A percentile compares a stretch with the other conserved stretches of the same genome.
Evolutionary conservation across 2,888 invertebrate species (phyloP).

Genomic region (Osmoderma eremita): DNA sequence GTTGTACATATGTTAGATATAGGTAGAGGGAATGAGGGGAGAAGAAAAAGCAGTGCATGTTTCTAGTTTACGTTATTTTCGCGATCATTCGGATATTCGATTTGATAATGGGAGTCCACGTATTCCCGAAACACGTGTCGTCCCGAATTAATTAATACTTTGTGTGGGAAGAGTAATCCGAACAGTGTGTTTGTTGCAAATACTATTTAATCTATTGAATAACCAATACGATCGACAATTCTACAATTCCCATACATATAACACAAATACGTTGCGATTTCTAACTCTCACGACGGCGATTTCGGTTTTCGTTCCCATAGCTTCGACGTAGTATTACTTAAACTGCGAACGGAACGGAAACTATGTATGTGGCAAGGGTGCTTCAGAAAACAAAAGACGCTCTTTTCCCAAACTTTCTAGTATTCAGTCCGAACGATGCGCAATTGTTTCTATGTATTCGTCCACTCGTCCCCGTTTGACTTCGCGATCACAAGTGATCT

Average conservation of each 20-base stretch:
- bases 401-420: slow-evolving; percentile 35
- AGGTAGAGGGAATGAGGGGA: too few species aligned
- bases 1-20: too few species aligned
- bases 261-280: too few species aligned
- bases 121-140: too few species aligned
- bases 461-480: slow-evolving; percentile 7
- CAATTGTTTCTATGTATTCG: too few species aligned
- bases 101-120: too few species aligned
- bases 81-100: too few species aligned
- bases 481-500: slow-evolving; percentile 17
- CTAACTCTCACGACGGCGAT: slow-evolving; percentile 4
- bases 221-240: too few species aligned
- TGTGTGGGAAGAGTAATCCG: too few species aligned
- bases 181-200: neutral
- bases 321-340: neutral
- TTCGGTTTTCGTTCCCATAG: slow-evolving; percentile 11
- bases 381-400: slow-evolving; percentile 21
- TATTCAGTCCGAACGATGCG: neutral
- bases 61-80: too few species aligned
- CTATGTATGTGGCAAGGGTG: slow-evolving; percentile 8
- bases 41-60: too few species aligned
- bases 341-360: neutral
- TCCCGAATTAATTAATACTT: too few species aligned
- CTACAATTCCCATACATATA: slow-evolving; percentile 6
- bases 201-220: neutral